Base-by-base conservation (phyloP, 2,797 vertebrate species). In the Lagothrix lagotricha region DNA sequence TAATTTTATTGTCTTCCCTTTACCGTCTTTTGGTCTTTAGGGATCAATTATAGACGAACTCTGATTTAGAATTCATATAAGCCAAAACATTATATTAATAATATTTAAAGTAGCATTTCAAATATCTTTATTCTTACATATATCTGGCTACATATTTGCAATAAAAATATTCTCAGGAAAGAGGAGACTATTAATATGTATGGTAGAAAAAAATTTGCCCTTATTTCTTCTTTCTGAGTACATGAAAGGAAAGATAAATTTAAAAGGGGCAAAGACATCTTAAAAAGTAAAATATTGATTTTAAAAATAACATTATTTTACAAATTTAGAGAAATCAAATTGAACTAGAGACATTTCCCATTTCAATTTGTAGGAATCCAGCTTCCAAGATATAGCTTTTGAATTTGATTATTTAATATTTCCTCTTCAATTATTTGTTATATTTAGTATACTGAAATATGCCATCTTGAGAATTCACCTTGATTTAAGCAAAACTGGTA, bases 381-480 rank as follows among this genome's bases (percentile, higher is more conserved):
- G 30, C 19, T 39, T 96, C 72, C n/a, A 83, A 76, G 44, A 44
- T 83, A 88, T 8, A 46, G 28, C 28, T 82, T 95, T 82, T 96
- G 5, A 90, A 95, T 79, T 92, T 90, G 92, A 87, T 96, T 92
- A 88, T 61, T 83, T 79, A 46, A 64, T 73, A 90, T 57, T 95
- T 88, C 12, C 39, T 93, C 44, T 50, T 22, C 46, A 80, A 73
- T 83, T 97, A 94, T 72, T 96, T 88, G 39, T 70, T 50, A 67
- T 64, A 54, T 80, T 93, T 95, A 83, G 26, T 73, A 73, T 57
- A 80, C 44, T 88, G 26, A 94, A 95, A 87, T 67, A 73, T 86
- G 17, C 17, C 17, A 73, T 58, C 83, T 86, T 89, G 64, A 93
- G 64, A 90, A 88, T 87, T 93, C n/a, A 81, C 33, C 72, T 93